A percentile compares a stretch with the other conserved stretches of the same genome.
Conservation (phyloP, 2,888 invertebrate genomes). For the Drosophila dives region DNA sequence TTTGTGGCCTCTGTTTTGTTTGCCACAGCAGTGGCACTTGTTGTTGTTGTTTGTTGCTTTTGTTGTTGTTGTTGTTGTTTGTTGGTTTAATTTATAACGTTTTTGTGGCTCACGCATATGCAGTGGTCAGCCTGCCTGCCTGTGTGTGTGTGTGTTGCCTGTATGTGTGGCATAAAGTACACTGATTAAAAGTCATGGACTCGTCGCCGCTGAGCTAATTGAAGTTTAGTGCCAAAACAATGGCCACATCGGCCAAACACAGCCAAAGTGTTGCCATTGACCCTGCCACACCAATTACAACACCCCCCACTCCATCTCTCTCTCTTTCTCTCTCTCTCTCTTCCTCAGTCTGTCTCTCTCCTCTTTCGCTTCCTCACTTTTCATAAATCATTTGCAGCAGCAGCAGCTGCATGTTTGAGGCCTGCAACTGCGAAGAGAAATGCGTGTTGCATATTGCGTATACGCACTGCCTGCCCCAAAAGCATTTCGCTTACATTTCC, state of each 20-base stretch:
- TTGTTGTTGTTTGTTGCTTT: slow-evolving; percentile 23
- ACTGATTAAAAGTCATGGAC: slow-evolving; percentile 79
- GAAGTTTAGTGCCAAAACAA: slow-evolving; percentile 71
- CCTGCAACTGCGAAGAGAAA: slow-evolving; percentile 13
- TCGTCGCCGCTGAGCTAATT: slow-evolving; percentile 66
- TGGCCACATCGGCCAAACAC: slow-evolving; percentile 23
- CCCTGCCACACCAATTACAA: slow-evolving; percentile 27
- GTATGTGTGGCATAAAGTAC: slow-evolving; percentile 64
- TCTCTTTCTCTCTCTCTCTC: too few species aligned
- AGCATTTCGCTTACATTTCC: neutral
- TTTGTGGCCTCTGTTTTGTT: slow-evolving; percentile 34
- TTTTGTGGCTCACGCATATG: slow-evolving; percentile 27
- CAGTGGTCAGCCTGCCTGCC: neutral
- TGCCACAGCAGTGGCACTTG: slow-evolving; percentile 4
- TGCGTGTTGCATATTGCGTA: slow-evolving; percentile 11
- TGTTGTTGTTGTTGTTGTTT: slow-evolving; percentile 69
- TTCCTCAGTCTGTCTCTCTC: neutral
- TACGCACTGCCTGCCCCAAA: slow-evolving; percentile 2
- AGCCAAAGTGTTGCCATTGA: slow-evolving; percentile 62
- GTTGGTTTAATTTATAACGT: slow-evolving; percentile 71
- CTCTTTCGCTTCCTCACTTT: neutral
- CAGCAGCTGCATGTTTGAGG: slow-evolving; percentile 22
- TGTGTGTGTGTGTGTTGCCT: slow-evolving; percentile 14
- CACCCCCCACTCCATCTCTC: neutral
- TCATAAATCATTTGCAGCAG: slow-evolving; percentile 57